Percentiles rank a stretch among this genome's conserved stretches.
phyloP scores from a whole-genome alignment of 2,113 vertebrate genomes.

The Bubo bubo region DNA sequence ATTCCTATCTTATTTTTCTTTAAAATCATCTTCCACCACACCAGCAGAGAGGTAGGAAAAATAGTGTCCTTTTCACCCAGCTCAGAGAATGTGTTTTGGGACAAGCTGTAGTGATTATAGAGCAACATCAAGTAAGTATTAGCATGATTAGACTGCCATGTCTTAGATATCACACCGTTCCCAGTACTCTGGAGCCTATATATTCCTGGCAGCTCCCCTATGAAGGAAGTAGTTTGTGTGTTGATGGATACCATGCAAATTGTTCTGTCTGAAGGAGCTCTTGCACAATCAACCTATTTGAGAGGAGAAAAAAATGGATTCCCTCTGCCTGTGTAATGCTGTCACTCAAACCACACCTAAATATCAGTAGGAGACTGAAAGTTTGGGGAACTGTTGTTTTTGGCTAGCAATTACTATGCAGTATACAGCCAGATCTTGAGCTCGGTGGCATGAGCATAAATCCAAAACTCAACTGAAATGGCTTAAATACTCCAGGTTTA shows the following conservation, averaged over 20 bases:
- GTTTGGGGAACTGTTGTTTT: constrained; percentile 32
- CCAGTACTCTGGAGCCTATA: background rate
- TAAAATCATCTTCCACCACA: background rate
- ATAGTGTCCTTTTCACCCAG: background rate
- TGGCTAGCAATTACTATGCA: background rate
- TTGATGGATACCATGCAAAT: constrained; percentile 51
- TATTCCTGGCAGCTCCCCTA: background rate
- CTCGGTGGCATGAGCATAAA: background rate
- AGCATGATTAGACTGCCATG: background rate
- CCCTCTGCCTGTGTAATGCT: constrained; percentile 16
- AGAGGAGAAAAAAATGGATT: constrained; percentile 7
- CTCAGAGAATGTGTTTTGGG: background rate
- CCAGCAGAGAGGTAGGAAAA: background rate
- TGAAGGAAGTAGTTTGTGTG: constrained; percentile 48
- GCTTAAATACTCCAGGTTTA: background rate
- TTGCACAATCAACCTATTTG: constrained; percentile 30
- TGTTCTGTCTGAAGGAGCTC: constrained; percentile 48
- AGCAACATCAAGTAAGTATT: background rate
- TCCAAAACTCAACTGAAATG: background rate
- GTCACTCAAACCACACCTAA: constrained; percentile 42
- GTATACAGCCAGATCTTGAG: background rate
- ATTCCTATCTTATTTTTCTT: background rate
- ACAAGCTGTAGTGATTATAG: background rate
- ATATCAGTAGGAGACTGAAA: constrained; percentile 44
- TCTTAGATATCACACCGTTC: background rate